A percentile compares a stretch with the other conserved stretches of the same genome.
Evolutionary conservation across 1,140 invertebrate genomes (phyloP).

Genomic region (Panulirus ornatus): DNA sequence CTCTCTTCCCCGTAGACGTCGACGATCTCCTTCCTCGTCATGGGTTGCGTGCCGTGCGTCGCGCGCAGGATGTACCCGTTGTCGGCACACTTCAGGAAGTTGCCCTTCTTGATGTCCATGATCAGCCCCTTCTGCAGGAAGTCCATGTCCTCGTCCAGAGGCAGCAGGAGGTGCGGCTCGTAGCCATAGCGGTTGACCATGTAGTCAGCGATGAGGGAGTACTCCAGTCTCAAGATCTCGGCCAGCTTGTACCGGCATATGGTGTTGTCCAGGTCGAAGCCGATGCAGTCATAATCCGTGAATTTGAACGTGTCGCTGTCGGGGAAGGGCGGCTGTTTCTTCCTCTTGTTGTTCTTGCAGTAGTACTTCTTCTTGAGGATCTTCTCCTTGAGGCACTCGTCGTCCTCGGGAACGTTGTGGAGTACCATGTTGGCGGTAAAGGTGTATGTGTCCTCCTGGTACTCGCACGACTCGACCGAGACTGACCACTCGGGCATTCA

Average conservation of each 20-base stretch:
- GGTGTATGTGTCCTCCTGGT: slow-evolving; percentile 43
- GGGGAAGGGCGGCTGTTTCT: slow-evolving; percentile 73
- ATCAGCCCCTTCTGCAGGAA: slow-evolving; percentile 88
- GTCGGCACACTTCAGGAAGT: slow-evolving; percentile 83
- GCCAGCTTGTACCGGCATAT: slow-evolving; percentile 78
- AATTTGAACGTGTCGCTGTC: slow-evolving; percentile 68
- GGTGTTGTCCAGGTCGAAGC: slow-evolving; percentile 88
- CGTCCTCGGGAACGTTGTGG: slow-evolving; percentile 54
- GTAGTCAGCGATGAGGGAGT: slow-evolving; percentile 83
- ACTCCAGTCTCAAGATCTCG: slow-evolving; percentile 83
- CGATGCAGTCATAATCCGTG: slow-evolving; percentile 86
- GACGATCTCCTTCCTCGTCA: slow-evolving; percentile 82
- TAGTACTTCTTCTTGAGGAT: slow-evolving; percentile 75
- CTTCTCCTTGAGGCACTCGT: slow-evolving; percentile 61
- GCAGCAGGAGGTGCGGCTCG: slow-evolving; percentile 79
- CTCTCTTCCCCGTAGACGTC: slow-evolving; percentile 82
- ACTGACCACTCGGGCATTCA: slow-evolving; percentile 55
- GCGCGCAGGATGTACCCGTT: slow-evolving; percentile 84
- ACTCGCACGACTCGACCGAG: slow-evolving; percentile 44
- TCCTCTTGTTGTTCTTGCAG: slow-evolving; percentile 74
- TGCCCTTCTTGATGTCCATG: slow-evolving; percentile 86
- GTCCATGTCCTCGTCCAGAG: slow-evolving; percentile 82
- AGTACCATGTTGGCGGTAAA: slow-evolving; percentile 61
- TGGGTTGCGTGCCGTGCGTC: slow-evolving; percentile 84
- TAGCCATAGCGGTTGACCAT: slow-evolving; percentile 84